These are phyloP conservation scores for Drosophila formosana DNA, from an alignment of 2,888 invertebrate species.

Conservation along the genomic window DNA sequence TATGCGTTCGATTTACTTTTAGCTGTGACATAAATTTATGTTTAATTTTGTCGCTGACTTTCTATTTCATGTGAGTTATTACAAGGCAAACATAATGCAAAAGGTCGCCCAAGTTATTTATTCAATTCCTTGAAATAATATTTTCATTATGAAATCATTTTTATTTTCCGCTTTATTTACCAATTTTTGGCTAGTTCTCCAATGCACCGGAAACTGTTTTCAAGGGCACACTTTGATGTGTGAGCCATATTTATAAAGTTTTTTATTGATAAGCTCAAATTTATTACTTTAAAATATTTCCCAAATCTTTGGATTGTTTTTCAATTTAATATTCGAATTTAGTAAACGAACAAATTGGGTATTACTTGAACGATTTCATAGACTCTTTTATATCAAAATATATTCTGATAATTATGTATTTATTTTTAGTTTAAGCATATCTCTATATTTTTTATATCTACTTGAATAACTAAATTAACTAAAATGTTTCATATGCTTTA, in stretches of 20 bases:
- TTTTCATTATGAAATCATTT: slow-evolving; percentile 1
- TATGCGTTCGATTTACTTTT: slow-evolving; percentile 47
- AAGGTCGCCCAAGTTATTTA: slow-evolving; percentile 38
- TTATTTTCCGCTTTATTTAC: neutral
- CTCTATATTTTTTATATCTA: too few species aligned
- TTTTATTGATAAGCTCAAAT: neutral
- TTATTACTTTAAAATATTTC: neutral
- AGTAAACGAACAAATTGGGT: too few species aligned
- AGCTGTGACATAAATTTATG: slow-evolving; percentile 63
- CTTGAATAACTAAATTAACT: too few species aligned
- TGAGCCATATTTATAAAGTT: neutral
- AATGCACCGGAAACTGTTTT: slow-evolving; percentile 33
- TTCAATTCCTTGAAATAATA: slow-evolving; percentile 19
- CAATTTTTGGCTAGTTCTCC: neutral
- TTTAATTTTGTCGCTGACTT: slow-evolving; percentile 26
- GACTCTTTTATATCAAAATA: too few species aligned
- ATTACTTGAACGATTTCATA: too few species aligned
- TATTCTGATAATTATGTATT: too few species aligned
- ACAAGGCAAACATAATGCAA: slow-evolving; percentile 42
- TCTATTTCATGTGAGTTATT: slow-evolving; percentile 49
- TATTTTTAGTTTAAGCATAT: too few species aligned
- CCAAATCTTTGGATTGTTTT: slow-evolving; percentile 7
- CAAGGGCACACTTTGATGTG: slow-evolving; percentile 36
- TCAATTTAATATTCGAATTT: neutral
- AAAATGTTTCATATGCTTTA: too few species aligned